phyloP scores from a whole-genome alignment of 1,140 invertebrate genomes.

The Hirudo medicinalis region DNA sequence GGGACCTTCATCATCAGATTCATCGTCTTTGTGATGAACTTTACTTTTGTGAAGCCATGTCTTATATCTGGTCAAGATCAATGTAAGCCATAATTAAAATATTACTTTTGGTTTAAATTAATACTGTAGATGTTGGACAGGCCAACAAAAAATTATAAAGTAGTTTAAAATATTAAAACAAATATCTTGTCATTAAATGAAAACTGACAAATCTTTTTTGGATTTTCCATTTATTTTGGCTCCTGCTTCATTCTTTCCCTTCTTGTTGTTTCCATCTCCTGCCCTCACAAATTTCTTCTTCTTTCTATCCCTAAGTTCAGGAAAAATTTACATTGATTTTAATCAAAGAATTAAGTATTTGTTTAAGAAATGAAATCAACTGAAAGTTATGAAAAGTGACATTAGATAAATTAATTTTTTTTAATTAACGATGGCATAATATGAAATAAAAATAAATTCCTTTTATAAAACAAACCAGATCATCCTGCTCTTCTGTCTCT shows the following conservation, averaged over 20 bases:
- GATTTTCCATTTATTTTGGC: background rate
- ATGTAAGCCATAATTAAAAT: background rate
- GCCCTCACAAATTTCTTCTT: constrained; percentile 71
- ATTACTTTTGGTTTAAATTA: background rate
- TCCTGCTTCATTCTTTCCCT: constrained; percentile 4
- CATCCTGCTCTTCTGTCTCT: constrained; percentile 7
- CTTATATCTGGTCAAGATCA: constrained; percentile 37
- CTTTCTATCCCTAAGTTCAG: constrained; percentile 59
- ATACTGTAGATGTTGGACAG: background rate
- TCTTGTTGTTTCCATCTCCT: constrained; percentile 1
- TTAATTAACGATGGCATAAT: no score
- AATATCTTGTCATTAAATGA: background rate
- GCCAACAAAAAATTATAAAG: background rate
- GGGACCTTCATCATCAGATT: constrained; percentile 45
- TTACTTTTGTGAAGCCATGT: constrained; percentile 74
- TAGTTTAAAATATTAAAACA: no score
- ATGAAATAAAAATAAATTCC: background rate
- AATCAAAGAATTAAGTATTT: background rate
- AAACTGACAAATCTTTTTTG: background rate
- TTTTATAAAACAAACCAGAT: constrained; percentile 16
- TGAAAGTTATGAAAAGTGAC: background rate
- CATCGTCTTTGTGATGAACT: constrained; percentile 46
- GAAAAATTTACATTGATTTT: background rate
- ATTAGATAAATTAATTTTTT: background rate
- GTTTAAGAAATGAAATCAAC: background rate